Evolutionary conservation across 2,888 invertebrate species (phyloP), one percentile per base, ranked within the genome.

Genomic region (Drosophila colorata): DNA sequence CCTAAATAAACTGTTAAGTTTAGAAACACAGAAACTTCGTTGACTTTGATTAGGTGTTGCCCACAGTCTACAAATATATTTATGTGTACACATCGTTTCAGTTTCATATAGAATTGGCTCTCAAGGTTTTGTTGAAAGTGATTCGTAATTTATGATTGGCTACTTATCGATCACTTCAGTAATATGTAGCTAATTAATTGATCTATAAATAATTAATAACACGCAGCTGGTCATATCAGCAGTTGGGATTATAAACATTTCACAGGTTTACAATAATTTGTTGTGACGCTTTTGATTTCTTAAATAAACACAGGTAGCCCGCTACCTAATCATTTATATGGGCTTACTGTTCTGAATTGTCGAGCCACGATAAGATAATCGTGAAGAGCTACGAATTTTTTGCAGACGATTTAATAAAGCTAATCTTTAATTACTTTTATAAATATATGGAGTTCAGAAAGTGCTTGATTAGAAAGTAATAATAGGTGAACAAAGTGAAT

Each of bases 181-280:
- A 59, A 65, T 65, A 33, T 28, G n/a, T 16, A 46, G 61, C 53
- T 80, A 84, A 87, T 78, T 87, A 74, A 71, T 72, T 67, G 73
- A 46, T 55, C 69, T 66, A 74, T 69, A 69, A 74, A 86, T 67
- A 63, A 57, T 61, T 56, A 56, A 20, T 11, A 55, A 40, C 31
- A 44, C 58, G 25, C 37, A 40, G 60, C 41, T 4, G 20, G 8
- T 11, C 18, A 16, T 64, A 51, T 64, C 59, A 25, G 31, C 51
- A 33, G 20, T 44, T 56, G 35, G 9, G 14, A 13, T 31, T 49
- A 46, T 59, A 65, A 59, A 69, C 40, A 44, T 56, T 48, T 38
- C 49, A 40, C n/a, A 31, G 25, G 16, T 5, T 37, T n/a, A 16
- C 35, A 49, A 38, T 51, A 47, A 16, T 48, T 43, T 43, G 37